Evolutionary conservation across 2,113 vertebrate species (phyloP).

Genomic region (Lynx canadensis): DNA sequence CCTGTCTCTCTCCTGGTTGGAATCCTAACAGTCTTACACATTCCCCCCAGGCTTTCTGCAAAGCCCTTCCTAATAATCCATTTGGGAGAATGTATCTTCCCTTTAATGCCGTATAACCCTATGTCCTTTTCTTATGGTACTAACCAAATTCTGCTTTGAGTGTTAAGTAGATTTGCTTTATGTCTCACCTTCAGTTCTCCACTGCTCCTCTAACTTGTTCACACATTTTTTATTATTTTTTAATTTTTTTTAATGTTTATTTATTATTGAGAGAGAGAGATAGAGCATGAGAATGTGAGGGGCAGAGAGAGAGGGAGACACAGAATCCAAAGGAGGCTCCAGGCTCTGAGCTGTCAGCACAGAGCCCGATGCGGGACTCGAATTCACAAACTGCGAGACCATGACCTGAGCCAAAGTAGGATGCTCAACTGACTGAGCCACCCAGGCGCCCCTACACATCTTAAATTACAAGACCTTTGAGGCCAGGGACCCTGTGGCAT

Average conservation of each 20-base stretch:
- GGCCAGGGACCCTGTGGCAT: neutral
- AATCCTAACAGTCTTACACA: neutral
- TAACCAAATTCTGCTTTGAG: conserved; percentile 7
- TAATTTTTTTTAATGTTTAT: no score
- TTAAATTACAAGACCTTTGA: conserved; percentile 14
- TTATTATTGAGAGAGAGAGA: no score
- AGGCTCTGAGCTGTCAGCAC: no score
- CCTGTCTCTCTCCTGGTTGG: neutral
- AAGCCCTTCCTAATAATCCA: neutral
- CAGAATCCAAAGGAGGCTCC: no score
- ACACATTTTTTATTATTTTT: neutral
- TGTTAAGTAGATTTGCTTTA: conserved; percentile 19
- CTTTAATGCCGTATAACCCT: neutral
- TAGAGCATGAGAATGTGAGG: no score
- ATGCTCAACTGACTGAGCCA: no score
- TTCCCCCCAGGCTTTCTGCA: neutral
- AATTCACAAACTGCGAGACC: no score
- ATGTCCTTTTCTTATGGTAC: conserved; percentile 30
- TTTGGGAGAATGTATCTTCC: neutral
- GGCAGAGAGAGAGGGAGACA: no score
- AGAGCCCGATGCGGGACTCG: no score
- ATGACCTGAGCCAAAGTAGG: no score
- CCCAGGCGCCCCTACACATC: neutral
- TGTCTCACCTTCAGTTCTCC: neutral
- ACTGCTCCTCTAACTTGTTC: neutral